Evolutionary conservation across 2,113 vertebrate genomes (phyloP).

Genomic region (Equus quagga): DNA sequence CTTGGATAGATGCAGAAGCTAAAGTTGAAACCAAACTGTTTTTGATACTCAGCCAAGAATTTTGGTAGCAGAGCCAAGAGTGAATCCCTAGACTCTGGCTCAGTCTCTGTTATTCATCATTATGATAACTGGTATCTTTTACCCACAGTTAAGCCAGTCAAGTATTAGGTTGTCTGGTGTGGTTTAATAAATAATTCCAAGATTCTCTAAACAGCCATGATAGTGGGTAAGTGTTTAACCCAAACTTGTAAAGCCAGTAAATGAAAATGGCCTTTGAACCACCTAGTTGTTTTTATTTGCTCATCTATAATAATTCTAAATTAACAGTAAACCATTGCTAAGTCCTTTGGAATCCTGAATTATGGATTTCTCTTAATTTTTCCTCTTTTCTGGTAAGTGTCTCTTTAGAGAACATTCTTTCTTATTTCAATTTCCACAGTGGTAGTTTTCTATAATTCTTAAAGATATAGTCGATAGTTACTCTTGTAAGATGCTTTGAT

Average conservation of each 20-base stretch:
- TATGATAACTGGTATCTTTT: background rate
- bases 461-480: no score
- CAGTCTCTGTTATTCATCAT: background rate
- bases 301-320: background rate
- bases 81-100: background rate
- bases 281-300: background rate
- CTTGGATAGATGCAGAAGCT: background rate
- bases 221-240: background rate
- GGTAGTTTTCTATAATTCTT: constrained; percentile 5
- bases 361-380: background rate
- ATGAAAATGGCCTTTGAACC: background rate
- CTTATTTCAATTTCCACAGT: background rate
- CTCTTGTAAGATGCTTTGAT: background rate
- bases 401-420: background rate
- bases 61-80: background rate
- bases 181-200: background rate
- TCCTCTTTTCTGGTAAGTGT: background rate
- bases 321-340: background rate
- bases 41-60: background rate
- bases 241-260: background rate
- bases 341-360: background rate
- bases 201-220: background rate
- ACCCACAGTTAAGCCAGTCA: background rate
- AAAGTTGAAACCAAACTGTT: background rate
- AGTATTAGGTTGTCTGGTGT: background rate